phyloP scores from a whole-genome alignment of 2,113 vertebrate species.

The Urocolius indicus region DNA sequence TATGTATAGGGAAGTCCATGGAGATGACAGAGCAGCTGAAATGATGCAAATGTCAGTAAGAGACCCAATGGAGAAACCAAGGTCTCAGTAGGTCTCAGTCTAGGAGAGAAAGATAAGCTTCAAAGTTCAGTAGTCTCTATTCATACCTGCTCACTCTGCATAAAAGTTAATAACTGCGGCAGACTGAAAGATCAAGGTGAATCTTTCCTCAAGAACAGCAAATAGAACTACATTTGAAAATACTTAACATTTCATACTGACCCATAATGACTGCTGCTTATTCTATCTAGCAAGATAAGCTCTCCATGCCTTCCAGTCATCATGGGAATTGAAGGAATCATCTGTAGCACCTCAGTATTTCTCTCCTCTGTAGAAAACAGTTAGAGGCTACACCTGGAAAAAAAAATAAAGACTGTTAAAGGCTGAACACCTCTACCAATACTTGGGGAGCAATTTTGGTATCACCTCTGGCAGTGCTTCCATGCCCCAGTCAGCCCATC shows the following conservation, averaged over 20 bases:
- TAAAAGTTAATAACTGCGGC: background rate
- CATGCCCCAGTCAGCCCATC: accelerated
- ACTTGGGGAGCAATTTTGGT: background rate
- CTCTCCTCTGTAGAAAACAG: background rate
- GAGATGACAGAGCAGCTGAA: background rate
- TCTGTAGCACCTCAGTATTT: background rate
- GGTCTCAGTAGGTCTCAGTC: background rate
- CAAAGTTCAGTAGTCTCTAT: background rate
- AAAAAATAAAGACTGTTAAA: background rate
- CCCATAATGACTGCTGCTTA: background rate
- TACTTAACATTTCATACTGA: background rate
- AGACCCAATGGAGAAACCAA: background rate
- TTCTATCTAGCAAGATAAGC: background rate
- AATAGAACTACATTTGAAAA: background rate
- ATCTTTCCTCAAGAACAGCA: background rate
- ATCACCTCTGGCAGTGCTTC: background rate
- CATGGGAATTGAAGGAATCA: background rate
- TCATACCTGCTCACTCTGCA: background rate
- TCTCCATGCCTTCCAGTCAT: background rate
- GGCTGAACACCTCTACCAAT: background rate
- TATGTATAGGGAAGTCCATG: background rate
- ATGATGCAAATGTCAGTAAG: background rate
- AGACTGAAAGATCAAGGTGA: background rate
- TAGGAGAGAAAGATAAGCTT: background rate
- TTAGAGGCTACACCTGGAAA: background rate